Base-by-base conservation (phyloP, 2,113 vertebrate genomes). In the Megaceryle torquata region DNA sequence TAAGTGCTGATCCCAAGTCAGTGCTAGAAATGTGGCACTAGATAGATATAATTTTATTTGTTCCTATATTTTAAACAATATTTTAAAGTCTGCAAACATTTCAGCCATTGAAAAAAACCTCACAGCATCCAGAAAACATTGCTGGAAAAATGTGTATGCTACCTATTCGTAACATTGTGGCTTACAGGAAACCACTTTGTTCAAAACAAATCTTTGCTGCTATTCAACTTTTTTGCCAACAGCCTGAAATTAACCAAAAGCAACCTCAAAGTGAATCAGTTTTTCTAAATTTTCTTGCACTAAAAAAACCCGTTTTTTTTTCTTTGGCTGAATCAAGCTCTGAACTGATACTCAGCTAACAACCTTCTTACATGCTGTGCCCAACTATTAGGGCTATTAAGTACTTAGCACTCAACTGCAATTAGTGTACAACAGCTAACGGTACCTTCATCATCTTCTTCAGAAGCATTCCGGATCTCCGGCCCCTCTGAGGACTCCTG, bases 391-490 rank as follows among this genome's bases (percentile, higher is more conserved):
- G 37, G 29, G 64, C 77, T 94, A 44, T 29, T 48, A 88, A 28
- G 37, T 80, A 68, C 37, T 68, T 33, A 92, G 67, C 1, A 9
- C 70, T 83, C 82, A 54, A 71, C 44, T 39, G 64, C 33, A 88
- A 75, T 35, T 80, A 69, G 0, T 22, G 51, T 26, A 90, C 43
- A 96, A 82, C 20, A 48, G 84, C 53, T 84, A 60, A 59, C 90
- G 97, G 79, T 99, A 99, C 98, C 98, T 97, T 99, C 98, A 1
- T 99, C 99, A 35, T 99, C 99, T 67, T 99, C 98, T 71, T 99
- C 98, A 85, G 97, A 96, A 95, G 94, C 75, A 57, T 98, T 98
- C 64, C 96, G 98, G 71, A 98, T 91, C 76, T 98, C 98, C 12
- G 96, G 98, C 68, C 98, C 98, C n/a, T 99, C 99, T 83, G 96